phyloP scores from a whole-genome alignment of 2,888 invertebrate genomes.

The Cloeon dipterum region DNA sequence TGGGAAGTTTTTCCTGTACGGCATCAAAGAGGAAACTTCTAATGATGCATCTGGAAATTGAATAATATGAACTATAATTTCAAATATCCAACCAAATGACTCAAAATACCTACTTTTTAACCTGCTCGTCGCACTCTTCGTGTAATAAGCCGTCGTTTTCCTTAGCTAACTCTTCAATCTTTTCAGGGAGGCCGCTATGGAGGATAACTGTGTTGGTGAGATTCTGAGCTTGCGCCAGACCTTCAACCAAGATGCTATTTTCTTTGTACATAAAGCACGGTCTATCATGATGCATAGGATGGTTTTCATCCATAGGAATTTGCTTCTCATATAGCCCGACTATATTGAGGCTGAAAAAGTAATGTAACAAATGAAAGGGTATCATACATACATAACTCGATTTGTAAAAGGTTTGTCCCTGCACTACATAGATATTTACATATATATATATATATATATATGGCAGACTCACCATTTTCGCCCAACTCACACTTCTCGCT shows the following conservation, averaged over 20 bases:
- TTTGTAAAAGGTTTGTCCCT: too few relatives aligned
- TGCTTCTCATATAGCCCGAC: conserved; percentile 22
- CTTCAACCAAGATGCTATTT: conserved; percentile 41
- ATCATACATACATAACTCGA: too few relatives aligned
- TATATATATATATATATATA: too few relatives aligned
- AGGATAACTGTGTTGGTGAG: conserved; percentile 52
- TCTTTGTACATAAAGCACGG: conserved; percentile 24
- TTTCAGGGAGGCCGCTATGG: conserved; percentile 33
- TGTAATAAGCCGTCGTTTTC: conserved; percentile 23
- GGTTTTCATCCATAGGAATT: conserved; percentile 26
- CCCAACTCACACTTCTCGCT: too few relatives aligned
- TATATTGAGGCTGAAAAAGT: conserved; percentile 15
- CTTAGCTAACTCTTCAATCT: conserved; percentile 25
- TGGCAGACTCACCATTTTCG: too few relatives aligned
- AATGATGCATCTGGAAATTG: conserved; percentile 22
- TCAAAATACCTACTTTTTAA: conserved; percentile 22
- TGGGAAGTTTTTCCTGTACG: conserved; percentile 53
- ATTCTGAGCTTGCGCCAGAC: conserved; percentile 53
- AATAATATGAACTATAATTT: neutral
- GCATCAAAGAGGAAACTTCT: conserved; percentile 51
- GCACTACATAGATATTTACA: too few relatives aligned
- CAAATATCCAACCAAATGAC: neutral
- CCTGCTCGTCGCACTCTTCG: conserved; percentile 27
- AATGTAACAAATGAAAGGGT: too few relatives aligned
- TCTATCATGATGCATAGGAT: conserved; percentile 39